Percentiles rank a stretch among this genome's conserved stretches.
phyloP scores from a whole-genome alignment of 1,140 invertebrate species.

The Ectropis grisescens region DNA sequence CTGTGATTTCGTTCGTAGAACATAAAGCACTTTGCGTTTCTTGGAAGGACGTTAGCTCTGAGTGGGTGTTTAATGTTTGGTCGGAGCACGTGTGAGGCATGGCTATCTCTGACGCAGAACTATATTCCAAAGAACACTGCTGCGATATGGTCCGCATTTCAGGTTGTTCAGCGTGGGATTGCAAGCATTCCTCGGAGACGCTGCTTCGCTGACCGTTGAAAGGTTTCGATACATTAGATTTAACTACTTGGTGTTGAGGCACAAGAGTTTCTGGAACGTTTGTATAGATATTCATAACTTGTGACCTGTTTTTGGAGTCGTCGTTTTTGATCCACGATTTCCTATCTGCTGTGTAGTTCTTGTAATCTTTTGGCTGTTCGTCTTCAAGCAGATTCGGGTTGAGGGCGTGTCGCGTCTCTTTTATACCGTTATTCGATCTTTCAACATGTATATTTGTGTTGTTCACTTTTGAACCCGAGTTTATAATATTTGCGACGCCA shows the following conservation, averaged over 20 bases:
- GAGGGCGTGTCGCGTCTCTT: conserved; percentile 44
- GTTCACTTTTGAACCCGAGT: conserved; percentile 79
- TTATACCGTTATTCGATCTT: conserved; percentile 67
- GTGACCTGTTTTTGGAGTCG: conserved; percentile 52
- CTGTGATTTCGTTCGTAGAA: conserved; percentile 64
- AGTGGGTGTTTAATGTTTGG: conserved; percentile 64
- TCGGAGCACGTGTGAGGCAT: conserved; percentile 64
- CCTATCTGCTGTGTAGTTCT: conserved; percentile 54
- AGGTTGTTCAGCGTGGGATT: conserved; percentile 50
- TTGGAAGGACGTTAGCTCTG: conserved; percentile 62
- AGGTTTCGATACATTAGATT: conserved; percentile 44
- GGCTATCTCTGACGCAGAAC: conserved; percentile 57
- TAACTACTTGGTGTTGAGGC: conserved; percentile 72
- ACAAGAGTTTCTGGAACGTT: conserved; percentile 79
- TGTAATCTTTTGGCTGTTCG: conserved; percentile 57
- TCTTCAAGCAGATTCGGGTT: conserved; percentile 77
- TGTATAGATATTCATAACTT: conserved; percentile 82
- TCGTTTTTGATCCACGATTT: conserved; percentile 45
- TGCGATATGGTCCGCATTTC: conserved; percentile 67
- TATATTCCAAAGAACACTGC: conserved; percentile 66
- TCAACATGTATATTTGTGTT: conserved; percentile 84
- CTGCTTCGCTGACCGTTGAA: conserved; percentile 46
- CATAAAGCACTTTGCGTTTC: conserved; percentile 65
- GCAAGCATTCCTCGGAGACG: conserved; percentile 56
- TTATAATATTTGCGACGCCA: conserved; percentile 75